Percentiles rank a stretch among this genome's conserved stretches.
phyloP scores from a whole-genome alignment of 2,797 vertebrate genomes.

The Hybognathus amarus region DNA sequence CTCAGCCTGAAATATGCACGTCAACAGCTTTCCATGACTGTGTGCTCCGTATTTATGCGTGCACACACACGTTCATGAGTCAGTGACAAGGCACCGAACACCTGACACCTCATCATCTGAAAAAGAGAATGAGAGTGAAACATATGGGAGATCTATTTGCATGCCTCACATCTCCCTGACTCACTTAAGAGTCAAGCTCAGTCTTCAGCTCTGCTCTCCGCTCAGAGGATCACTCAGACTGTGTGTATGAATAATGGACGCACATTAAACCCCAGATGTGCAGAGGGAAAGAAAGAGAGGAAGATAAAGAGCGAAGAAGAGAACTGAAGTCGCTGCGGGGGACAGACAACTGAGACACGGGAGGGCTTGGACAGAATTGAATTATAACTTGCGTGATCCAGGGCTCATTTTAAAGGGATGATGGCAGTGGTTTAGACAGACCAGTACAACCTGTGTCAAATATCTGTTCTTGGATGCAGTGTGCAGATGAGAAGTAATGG shows the following conservation, averaged over 20 bases:
- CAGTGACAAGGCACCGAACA: not conserved
- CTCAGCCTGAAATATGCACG: not conserved
- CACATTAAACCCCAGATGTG: conserved; percentile 52
- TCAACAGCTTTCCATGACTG: not conserved
- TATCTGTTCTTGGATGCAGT: conserved; percentile 22
- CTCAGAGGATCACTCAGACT: conserved; percentile 49
- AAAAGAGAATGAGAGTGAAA: conserved; percentile 25
- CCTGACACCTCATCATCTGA: conserved; percentile 39
- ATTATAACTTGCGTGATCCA: conserved; percentile 18
- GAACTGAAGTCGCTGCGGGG: conserved; percentile 30
- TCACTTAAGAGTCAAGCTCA: conserved; percentile 39
- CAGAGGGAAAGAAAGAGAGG: conserved; percentile 25
- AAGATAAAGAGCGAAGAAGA: conserved; percentile 32
- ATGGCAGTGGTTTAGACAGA: conserved; percentile 8
- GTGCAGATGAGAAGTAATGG: conserved; percentile 14
- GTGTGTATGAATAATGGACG: conserved; percentile 53
- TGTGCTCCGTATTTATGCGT: not conserved
- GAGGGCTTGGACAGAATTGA: conserved; percentile 12
- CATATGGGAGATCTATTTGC: conserved; percentile 49
- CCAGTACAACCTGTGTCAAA: not conserved
- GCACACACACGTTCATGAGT: not conserved
- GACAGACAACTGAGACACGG: conserved; percentile 33
- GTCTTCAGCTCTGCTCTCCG: conserved; percentile 31
- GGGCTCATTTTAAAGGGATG: conserved; percentile 25
- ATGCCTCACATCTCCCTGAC: conserved; percentile 41